phyloP scores from a whole-genome alignment of 2,113 vertebrate species.

The Martes martes region DNA sequence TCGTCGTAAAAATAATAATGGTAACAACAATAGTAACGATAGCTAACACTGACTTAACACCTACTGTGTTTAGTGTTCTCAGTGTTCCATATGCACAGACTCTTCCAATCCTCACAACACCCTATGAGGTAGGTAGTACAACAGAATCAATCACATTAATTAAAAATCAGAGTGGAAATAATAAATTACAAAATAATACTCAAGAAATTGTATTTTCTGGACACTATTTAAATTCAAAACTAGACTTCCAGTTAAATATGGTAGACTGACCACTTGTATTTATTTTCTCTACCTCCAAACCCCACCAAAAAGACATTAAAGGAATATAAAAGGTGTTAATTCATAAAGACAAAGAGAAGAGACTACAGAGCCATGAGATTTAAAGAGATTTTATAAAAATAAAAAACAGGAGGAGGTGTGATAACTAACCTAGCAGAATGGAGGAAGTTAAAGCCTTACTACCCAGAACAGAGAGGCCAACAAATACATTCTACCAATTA shows the following conservation, averaged over 20 bases:
- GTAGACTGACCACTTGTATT: background rate
- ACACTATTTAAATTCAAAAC: background rate
- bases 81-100: background rate
- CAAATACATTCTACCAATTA: background rate
- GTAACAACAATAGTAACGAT: background rate
- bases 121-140: background rate
- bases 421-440: background rate
- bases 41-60: background rate
- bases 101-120: background rate
- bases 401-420: background rate
- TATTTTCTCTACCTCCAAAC: slow-evolving; percentile 6
- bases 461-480: background rate
- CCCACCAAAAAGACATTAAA: slow-evolving; percentile 2
- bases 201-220: background rate
- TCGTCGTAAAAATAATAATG: background rate
- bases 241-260: background rate
- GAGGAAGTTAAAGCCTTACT: background rate
- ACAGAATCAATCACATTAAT: background rate
- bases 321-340: background rate
- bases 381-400: background rate
- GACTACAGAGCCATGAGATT: background rate
- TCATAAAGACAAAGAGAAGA: background rate
- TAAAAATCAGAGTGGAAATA: background rate
- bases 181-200: background rate
- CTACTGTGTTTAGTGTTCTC: background rate